Evolutionary conservation across 2,888 invertebrate genomes (phyloP), one percentile per base, ranked within the genome.

Genomic region (Pollenia amentaria): DNA sequence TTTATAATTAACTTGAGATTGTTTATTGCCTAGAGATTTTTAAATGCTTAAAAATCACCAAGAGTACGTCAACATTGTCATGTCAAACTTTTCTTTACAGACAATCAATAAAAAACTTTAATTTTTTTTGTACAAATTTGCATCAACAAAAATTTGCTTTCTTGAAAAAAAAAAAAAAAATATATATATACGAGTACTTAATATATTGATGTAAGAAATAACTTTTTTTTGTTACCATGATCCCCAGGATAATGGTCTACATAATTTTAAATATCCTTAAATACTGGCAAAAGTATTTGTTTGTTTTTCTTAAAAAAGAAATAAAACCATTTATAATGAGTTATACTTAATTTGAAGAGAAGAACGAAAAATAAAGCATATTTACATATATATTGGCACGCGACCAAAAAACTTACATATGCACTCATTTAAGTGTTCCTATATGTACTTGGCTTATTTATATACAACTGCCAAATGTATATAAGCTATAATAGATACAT

Each of bases 321-420:
- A 14, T 16, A 55, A 14, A 53, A 53, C 29, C 42, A 53, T 62
- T 44, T 64, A 72, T 38, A 75, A 60, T 65, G 48, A 44, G 12
- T 73, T 60, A 55, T 55, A 75, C 40, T 70, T 42, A 11, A 51
- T 53, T 12, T 29, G 51, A 29, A 79, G 46, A 64, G 29, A 21
- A 60, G 0, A 40, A 29, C 29, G 6, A 60, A 29, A 55, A 69
- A 57, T 40, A 65, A 62, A 48, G 55, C 4, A 29, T 29, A n/a
- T 83, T 75, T 70, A 55, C 73, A 42, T 76, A 55, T 78, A 42
- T 76, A 82, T 78, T 85, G 85, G 85, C 85, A 85, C 62, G 55
- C 65, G 82, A 75, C 82, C 82, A 85, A 82, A 64, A 78, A 69
- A 14, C 73, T 65, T 65, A 57, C 18, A 40, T 55, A 21, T 53